Evolutionary conservation across 2,113 vertebrate species (phyloP).

Genomic region (Hippocampus comes): DNA sequence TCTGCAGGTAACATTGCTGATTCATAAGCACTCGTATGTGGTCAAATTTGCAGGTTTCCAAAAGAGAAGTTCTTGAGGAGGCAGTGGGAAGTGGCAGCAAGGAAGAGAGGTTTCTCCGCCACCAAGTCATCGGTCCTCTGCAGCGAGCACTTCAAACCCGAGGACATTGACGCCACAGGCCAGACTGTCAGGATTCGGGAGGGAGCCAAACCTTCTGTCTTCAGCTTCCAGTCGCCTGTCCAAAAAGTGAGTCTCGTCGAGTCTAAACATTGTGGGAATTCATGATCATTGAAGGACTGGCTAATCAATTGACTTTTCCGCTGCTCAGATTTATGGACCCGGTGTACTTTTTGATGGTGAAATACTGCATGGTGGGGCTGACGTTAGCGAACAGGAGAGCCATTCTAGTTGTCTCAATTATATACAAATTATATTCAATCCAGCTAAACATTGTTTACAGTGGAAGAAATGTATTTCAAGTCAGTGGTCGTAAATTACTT

Average conservation of each 20-base stretch:
- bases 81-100: conserved; percentile 26
- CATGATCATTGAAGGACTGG: no score
- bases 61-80: conserved; percentile 18
- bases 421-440: no score
- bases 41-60: conserved; percentile 25
- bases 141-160: conserved; percentile 32
- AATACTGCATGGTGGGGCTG: no score
- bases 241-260: conserved; percentile 10
- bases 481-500: neutral
- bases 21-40: neutral
- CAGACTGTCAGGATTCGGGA: conserved; percentile 32
- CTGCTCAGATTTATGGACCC: no score
- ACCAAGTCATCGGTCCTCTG: conserved; percentile 14
- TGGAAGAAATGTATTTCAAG: neutral
- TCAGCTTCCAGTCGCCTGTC: conserved; percentile 3
- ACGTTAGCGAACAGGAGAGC: no score
- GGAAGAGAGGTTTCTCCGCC: conserved; percentile 11
- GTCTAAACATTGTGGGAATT: neutral
- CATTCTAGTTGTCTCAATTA: no score
- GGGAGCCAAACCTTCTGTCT: conserved; percentile 19
- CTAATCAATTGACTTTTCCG: no score
- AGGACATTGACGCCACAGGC: conserved; percentile 36
- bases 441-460: no score
- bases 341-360: no score
- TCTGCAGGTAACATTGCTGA: neutral